Conservation (phyloP, 2,888 invertebrate genomes). For the Pelosia muscerda region DNA sequence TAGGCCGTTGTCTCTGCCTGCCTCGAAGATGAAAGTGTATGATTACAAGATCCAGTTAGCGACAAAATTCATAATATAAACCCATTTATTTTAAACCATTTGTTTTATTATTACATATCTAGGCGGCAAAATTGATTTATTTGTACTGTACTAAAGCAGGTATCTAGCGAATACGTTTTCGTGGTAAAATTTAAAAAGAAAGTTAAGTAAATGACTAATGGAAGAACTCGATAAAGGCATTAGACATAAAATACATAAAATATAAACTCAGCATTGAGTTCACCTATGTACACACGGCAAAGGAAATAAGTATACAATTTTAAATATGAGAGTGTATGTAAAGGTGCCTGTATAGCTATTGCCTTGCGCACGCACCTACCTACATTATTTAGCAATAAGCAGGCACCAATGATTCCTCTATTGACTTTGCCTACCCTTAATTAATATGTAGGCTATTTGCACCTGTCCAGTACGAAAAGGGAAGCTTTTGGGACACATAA, state of each 20-base stretch:
- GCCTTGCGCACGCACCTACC: too few relatives aligned
- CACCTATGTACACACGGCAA: too few relatives aligned
- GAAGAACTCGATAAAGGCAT: not conserved
- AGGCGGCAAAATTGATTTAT: not conserved
- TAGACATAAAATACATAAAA: not conserved
- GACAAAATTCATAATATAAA: not conserved
- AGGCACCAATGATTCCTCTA: not conserved
- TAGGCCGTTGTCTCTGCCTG: not conserved
- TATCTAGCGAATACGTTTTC: not conserved
- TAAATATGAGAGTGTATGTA: too few relatives aligned
- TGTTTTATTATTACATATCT: not conserved
- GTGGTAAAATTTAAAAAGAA: too few relatives aligned
- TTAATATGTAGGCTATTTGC: not conserved
- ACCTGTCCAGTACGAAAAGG: not conserved
- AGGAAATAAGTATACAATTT: too few relatives aligned
- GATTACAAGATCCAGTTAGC: not conserved
- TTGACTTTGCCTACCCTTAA: not conserved
- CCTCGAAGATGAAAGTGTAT: not conserved
- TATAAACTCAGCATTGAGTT: too few relatives aligned
- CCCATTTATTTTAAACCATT: not conserved
- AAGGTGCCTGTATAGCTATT: too few relatives aligned
- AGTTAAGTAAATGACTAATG: not conserved
- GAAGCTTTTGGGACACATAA: not conserved
- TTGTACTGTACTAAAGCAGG: not conserved
- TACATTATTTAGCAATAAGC: not conserved